phyloP scores from a whole-genome alignment of 2,113 vertebrate species.

The Nycticorax nycticorax region DNA sequence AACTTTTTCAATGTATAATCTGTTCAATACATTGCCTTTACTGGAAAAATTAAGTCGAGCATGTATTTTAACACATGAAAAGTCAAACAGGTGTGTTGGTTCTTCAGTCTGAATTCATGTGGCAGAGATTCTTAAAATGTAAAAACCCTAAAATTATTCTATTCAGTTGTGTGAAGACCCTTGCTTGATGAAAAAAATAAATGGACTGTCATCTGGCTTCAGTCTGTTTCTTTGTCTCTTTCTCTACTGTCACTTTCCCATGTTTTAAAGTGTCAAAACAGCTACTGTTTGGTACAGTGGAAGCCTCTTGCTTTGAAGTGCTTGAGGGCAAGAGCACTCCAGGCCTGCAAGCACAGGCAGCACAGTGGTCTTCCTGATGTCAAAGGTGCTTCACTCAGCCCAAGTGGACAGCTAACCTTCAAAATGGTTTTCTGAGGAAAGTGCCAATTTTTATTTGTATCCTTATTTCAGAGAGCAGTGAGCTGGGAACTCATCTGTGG shows the following conservation, averaged over 20 bases:
- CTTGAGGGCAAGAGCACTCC: background rate
- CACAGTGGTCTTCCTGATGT: background rate
- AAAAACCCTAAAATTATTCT: background rate
- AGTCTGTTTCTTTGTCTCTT: background rate
- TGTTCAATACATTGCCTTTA: background rate
- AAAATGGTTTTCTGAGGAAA: background rate
- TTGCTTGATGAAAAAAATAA: background rate
- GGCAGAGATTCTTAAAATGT: background rate
- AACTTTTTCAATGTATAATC: background rate
- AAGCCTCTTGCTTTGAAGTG: background rate
- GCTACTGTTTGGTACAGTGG: background rate
- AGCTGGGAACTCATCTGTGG: background rate
- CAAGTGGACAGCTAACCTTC: background rate
- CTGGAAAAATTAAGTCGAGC: background rate
- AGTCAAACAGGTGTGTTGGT: constrained; percentile 17
- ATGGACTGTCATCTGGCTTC: background rate
- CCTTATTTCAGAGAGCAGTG: background rate
- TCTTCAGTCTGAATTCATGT: background rate
- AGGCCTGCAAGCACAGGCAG: background rate
- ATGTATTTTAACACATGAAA: background rate
- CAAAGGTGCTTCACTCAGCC: background rate
- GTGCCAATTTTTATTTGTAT: constrained; percentile 1
- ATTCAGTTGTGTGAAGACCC: background rate
- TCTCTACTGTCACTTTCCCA: background rate
- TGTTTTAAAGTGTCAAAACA: background rate